Conservation (phyloP, 2,888 invertebrate species). For the Adela reaumurella region DNA sequence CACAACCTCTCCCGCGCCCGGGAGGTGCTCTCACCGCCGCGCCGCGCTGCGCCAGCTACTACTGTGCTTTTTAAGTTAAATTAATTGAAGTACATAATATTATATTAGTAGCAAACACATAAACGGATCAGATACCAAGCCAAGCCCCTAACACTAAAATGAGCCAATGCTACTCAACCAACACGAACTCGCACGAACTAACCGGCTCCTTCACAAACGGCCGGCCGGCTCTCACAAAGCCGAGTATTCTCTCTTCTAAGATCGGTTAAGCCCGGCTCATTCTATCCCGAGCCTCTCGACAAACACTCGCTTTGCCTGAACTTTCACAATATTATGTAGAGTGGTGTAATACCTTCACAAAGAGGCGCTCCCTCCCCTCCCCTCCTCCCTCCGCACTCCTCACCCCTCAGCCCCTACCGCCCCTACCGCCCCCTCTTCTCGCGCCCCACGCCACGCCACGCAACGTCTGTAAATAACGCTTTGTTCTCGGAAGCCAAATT, state of each 20-base stretch:
- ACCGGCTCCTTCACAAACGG: background rate
- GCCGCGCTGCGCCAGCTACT: too few species aligned
- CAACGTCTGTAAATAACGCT: conserved; percentile 50
- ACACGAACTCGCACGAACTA: background rate
- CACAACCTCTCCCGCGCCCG: too few species aligned
- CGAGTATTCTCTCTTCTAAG: background rate
- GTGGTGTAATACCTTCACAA: conserved; percentile 54
- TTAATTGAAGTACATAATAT: too few species aligned
- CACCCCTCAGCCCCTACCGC: conserved; percentile 12
- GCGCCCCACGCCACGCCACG: conserved; percentile 1
- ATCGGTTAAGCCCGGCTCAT: background rate
- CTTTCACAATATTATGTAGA: conserved; percentile 56
- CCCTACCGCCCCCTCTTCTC: background rate
- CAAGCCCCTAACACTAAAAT: too few species aligned
- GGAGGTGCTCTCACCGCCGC: too few species aligned
- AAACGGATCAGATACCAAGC: too few species aligned
- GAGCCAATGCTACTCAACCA: background rate
- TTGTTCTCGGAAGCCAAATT: conserved; percentile 59
- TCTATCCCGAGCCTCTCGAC: conserved; percentile 22
- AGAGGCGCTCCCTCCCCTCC: conserved; percentile 28
- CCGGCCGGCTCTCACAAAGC: background rate
- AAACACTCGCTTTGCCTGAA: conserved; percentile 48
- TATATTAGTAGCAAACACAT: too few species aligned
- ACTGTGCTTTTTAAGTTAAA: too few species aligned
- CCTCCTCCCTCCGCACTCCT: conserved; percentile 9